Percentiles rank a stretch among this genome's conserved stretches.
Evolutionary conservation across 2,797 vertebrate genomes (phyloP).

Genomic region (Sternarchorhynchus goeldii): DNA sequence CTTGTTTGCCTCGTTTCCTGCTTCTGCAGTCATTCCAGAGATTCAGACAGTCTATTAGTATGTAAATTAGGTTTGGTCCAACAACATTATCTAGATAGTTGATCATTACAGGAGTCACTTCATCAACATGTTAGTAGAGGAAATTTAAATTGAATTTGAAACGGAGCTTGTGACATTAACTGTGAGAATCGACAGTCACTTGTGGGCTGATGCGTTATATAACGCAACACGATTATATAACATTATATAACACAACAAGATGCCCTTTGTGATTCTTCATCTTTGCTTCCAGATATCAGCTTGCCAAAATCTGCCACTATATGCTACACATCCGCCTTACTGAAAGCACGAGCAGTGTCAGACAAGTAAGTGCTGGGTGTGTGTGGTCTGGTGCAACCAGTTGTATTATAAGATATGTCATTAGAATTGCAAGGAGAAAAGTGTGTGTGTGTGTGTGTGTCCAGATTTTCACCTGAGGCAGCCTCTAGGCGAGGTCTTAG

Average conservation of each 20-base stretch:
- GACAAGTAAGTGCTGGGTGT: constrained; percentile 85
- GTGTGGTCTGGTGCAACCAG: not conserved
- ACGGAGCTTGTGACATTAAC: no score
- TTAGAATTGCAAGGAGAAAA: not conserved
- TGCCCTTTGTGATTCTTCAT: constrained; percentile 34
- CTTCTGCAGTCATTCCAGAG: not conserved
- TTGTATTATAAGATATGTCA: not conserved
- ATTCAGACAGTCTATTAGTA: not conserved
- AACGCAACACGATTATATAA: not conserved
- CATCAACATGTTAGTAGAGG: no score
- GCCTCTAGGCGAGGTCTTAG: constrained; percentile 96
- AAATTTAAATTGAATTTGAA: no score
- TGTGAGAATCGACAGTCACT: no score
- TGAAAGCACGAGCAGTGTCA: constrained; percentile 98
- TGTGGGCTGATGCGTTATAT: not conserved
- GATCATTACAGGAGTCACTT: no score
- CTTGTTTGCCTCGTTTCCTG: not conserved
- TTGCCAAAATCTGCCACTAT: constrained; percentile 99
- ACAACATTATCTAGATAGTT: no score
- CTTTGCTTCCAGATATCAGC: constrained; percentile 87
- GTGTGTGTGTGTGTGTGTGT: not conserved
- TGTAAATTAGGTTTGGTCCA: not conserved
- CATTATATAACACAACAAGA: not conserved
- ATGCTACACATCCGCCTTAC: constrained; percentile 97
- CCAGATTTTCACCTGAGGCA: constrained; percentile 96